These are phyloP conservation scores for Sebastes ruberrimus DNA, from an alignment of 2,797 vertebrate species.

Conservation along the genomic window DNA sequence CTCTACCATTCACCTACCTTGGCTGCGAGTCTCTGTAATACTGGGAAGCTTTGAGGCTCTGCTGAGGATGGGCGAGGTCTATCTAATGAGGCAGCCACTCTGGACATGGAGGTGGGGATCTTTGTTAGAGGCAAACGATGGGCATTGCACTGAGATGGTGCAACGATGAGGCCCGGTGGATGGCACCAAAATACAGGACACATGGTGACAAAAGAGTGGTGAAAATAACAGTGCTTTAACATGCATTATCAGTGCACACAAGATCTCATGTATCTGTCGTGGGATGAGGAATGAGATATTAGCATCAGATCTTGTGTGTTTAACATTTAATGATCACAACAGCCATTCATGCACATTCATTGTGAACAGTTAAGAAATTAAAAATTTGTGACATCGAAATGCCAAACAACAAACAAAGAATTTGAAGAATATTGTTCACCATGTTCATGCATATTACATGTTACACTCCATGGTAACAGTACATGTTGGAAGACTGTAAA, in stretches of 20 bases:
- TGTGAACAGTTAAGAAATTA: neutral
- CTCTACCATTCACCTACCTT: slow-evolving; percentile 69
- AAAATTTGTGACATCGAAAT: neutral
- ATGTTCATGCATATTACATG: neutral
- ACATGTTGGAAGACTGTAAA: slow-evolving; percentile 7
- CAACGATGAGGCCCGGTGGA: slow-evolving; percentile 39
- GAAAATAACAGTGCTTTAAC: slow-evolving; percentile 32
- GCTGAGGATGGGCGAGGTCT: slow-evolving; percentile 80
- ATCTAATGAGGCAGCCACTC: slow-evolving; percentile 72
- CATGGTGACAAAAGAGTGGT: slow-evolving; percentile 43
- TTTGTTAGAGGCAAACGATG: slow-evolving; percentile 88
- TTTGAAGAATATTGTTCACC: neutral
- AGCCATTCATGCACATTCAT: slow-evolving; percentile 6
- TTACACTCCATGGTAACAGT: neutral
- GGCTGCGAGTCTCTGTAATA: slow-evolving; percentile 57
- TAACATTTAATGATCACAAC: neutral
- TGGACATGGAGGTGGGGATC: slow-evolving; percentile 89
- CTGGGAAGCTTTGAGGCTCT: slow-evolving; percentile 75
- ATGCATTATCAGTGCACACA: slow-evolving; percentile 25
- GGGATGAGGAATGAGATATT: neutral
- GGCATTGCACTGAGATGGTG: slow-evolving; percentile 84
- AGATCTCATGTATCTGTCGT: slow-evolving; percentile 1
- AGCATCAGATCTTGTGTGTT: slow-evolving; percentile 2
- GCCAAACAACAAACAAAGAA: neutral
- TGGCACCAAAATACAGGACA: slow-evolving; percentile 47